These are phyloP conservation scores for Hoplodrina blanda DNA, from an alignment of 2,888 invertebrate genomes.

Conservation along the genomic window DNA sequence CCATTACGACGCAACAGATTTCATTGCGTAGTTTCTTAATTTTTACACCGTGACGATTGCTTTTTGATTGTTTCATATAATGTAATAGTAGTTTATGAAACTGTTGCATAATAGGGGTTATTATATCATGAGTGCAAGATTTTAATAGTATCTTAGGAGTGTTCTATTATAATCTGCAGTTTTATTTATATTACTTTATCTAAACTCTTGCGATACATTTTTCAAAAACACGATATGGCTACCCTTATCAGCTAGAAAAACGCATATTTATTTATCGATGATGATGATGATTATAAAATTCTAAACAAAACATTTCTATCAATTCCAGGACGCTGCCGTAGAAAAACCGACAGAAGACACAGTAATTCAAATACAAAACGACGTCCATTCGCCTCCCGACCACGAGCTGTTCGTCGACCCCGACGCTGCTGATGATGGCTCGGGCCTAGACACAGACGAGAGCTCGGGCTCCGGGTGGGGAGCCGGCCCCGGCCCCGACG, in stretches of 20 bases:
- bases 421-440: slow-evolving; percentile 92
- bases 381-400: slow-evolving; percentile 85
- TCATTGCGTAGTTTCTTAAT: slow-evolving; percentile 45
- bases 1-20: slow-evolving; percentile 59
- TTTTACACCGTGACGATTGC: slow-evolving; percentile 17
- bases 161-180: no score
- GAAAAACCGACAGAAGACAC: slow-evolving; percentile 78
- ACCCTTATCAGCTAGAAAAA: background rate
- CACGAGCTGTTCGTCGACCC: slow-evolving; percentile 92
- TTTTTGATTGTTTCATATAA: slow-evolving; percentile 6
- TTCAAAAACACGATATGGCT: background rate
- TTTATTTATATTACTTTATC: no score
- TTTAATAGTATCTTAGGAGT: no score
- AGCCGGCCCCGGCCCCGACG: slow-evolving; percentile 93
- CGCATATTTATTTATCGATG: background rate
- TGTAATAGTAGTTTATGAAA: slow-evolving; percentile 11
- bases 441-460: slow-evolving; percentile 95
- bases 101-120: slow-evolving; percentile 5
- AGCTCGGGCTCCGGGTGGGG: slow-evolving; percentile 96
- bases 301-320: slow-evolving; percentile 34
- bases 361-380: slow-evolving; percentile 77
- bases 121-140: background rate
- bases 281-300: background rate
- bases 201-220: background rate
- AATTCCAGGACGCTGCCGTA: slow-evolving; percentile 84